Evolutionary conservation across 2,797 vertebrate species (phyloP), one percentile per base, ranked within the genome.

Genomic region (Choloepus didactylus): DNA sequence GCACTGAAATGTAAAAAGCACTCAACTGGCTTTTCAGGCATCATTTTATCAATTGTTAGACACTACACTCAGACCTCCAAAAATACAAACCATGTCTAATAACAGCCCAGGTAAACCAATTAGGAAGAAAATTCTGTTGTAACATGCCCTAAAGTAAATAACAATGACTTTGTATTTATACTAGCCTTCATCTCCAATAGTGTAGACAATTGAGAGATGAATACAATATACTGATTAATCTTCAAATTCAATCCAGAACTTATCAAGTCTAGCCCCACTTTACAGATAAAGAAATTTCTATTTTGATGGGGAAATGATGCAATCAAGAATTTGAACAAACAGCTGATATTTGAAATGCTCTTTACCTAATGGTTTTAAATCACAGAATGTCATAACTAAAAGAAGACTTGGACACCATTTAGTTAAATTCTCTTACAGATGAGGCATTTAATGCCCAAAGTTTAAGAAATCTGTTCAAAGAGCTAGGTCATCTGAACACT

Each of bases 251-350:
- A 89, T n/a, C 54, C 11, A 79, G 35, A 93, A 88, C 11, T 67
- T 75, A 89, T 80, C 64, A 89, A 59, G 29, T 67, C 14, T 21
- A 91, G n/a, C 7, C 27, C 81, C 25, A 76, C 41, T 80, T 44
- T 44, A 91, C 10, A 81, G 56, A 56, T 59, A 94, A 92, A 66
- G 14, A 69, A 86, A 96, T 38, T 54, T 81, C 21, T 56, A 89
- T 59, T 75, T 80, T 75, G n/a, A 38, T 60, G 12, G 29, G 5
- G 25, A 92, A 95, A 69, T 76, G 46, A 87, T 62, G 6, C 10
- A 89, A 75, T 84, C 25, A 92, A 86, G 66, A 69, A 93, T 64
- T 56, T 96, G 75, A 91, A 95, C n/a, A 89, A 94, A 80, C 29
- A n/a, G 29, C 11, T 25, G 5, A 70, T 46, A 87, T 67, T 15